Evolutionary conservation across 2,113 vertebrate species (phyloP), one percentile per base, ranked within the genome.

Genomic region (Channa argus): DNA sequence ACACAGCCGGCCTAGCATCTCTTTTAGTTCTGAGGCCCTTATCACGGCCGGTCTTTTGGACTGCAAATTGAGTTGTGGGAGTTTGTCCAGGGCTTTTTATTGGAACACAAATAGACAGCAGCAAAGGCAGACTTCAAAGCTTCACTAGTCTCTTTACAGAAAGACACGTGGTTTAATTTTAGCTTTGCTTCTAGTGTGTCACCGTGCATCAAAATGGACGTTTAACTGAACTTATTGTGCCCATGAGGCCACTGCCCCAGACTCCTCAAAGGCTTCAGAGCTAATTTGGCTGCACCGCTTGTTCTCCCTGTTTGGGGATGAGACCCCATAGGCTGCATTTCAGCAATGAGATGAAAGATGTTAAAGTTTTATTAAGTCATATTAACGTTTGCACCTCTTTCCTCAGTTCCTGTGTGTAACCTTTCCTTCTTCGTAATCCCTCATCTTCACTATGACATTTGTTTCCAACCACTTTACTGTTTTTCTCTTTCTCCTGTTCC

Each of bases 251-350:
- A 4, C 13, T 51, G 24, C 24, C 34, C 3, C 74, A 52, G 59
- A 76, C 71, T 14, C 46, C 68, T 77, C 41, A 4, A 49, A 46
- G 50, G 60, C 71, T 65, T 74, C 67, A 84, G n/a, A 77, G 68
- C 74, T 83, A 68, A 86, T 88, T 88, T 87, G 15, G 58, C 68
- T 74, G 41, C 88, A 36, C 14, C n/a, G 71, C 68, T 73, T 79
- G 79, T 87, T 86, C 46, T 70, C 59, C 49, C 33, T 68, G 53
- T 65, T n/a, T 41, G 45, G 63, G 50, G 14, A 65, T 5, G 0
- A 64, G 67, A 77, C 52, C 56, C 60, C 60, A 10, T 66, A 78
- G 82, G 74, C 66, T 45, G 64, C 59, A 24, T 52, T 58, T 66
- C 72, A 61, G 51, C 44, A 68, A 71, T 74, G 58, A 85, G 63